Base-by-base conservation (phyloP, 2,113 vertebrate species). In the Urocitellus parryii region DNA sequence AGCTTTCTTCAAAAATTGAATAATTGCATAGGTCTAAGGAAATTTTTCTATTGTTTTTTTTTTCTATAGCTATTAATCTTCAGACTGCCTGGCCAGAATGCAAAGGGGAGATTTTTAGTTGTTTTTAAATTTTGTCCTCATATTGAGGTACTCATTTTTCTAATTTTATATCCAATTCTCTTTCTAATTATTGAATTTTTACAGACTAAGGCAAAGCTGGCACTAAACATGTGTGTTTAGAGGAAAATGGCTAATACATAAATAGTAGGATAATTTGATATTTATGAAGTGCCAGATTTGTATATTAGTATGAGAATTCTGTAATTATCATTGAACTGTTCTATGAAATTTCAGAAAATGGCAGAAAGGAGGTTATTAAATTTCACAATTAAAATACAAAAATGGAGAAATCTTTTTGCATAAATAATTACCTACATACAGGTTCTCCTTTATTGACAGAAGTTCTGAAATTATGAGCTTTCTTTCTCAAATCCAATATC, bases 321-420 rank as follows among this genome's bases (percentile, higher is more conserved):
- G 4, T 61, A 96, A 18, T 90, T 90, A 67, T 74, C 29, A n/a
- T 56, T n/a, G 20, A 97, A 95, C 9, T 58, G 10, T 92, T 91
- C 53, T 76, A 22, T 84, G 63, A 92, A 96, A 88, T 91, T 86
- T 87, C 68, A 86, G 89, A 90, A 97, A 77, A 91, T 92, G 72
- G 11, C n/a, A 37, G 32, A 94, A 90, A 61, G 8, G 22, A n/a
- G 13, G 48, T 83, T 94, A 72, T 37, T 92, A 79, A 81, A 80
- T 89, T 94, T 94, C 88, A 95, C n/a, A 96, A 56, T 90, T 95
- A 81, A 90, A 91, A 96, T 83, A 78, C 82, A 86, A 94, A 70
- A 91, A 72, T 9, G 22, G 25, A 87, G 96, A 93, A 94, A 58
- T 63, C 3, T 65, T 89, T 91, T 87, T 96, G 2, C 37, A 37